phyloP scores from a whole-genome alignment of 2,113 vertebrate genomes.

The Myrmophylax atrothorax region DNA sequence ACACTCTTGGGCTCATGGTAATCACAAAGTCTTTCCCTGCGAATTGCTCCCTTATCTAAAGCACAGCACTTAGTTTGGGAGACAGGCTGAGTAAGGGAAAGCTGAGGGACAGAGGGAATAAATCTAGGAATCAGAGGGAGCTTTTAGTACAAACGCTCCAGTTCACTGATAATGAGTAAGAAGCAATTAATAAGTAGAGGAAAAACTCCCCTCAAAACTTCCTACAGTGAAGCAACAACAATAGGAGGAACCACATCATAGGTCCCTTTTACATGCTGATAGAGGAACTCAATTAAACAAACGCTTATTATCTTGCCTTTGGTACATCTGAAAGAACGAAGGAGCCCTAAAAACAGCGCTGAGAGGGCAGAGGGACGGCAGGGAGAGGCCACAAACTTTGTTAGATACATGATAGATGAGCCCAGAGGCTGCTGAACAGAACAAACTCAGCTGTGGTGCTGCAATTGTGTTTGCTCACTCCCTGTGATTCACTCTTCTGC shows the following conservation, averaged over 20 bases:
- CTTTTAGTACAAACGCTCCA: not conserved
- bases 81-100: not conserved
- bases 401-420: not conserved
- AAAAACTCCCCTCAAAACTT: not conserved
- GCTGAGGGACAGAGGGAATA: not conserved
- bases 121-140: not conserved
- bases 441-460: not conserved
- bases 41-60: not conserved
- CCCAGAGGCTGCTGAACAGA: not conserved
- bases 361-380: not conserved
- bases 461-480: not conserved
- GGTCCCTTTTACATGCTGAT: not conserved
- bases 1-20: not conserved
- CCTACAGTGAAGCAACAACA: not conserved
- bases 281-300: not conserved
- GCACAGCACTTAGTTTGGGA: not conserved
- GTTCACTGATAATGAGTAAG: not conserved
- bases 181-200: not conserved
- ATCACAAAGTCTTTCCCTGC: not conserved
- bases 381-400: not conserved
- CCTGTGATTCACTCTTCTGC: slow-evolving; percentile 17
- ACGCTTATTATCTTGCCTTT: not conserved
- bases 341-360: not conserved
- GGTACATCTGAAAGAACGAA: not conserved
- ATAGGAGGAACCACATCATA: not conserved